phyloP scores from a whole-genome alignment of 92 coral and sea anemone species.

The Scolanthus callimorphus region DNA sequence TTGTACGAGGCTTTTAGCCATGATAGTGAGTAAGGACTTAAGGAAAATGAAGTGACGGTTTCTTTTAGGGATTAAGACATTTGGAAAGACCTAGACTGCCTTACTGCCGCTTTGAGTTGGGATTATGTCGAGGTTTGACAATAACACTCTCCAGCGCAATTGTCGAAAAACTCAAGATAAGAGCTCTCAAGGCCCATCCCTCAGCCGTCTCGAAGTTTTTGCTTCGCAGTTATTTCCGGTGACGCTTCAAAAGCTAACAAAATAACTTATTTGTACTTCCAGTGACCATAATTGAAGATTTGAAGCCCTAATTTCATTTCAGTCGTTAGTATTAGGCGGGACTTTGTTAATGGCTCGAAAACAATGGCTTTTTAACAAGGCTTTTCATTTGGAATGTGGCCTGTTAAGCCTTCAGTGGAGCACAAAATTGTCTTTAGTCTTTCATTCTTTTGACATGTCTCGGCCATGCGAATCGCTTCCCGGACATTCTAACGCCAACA shows the following conservation, averaged over 20 bases:
- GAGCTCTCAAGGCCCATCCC: too few relatives aligned
- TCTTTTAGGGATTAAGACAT: not conserved
- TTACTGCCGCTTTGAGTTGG: not conserved
- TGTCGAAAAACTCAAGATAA: not conserved
- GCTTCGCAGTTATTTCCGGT: conserved; percentile 21
- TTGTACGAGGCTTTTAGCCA: not conserved
- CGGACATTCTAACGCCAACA: too few relatives aligned
- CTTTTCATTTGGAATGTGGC: conserved; percentile 18
- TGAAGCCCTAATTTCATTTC: not conserved
- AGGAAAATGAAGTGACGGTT: conserved; percentile 3
- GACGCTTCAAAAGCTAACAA: conserved; percentile 17
- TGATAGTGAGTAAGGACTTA: not conserved
- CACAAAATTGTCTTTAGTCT: not conserved
- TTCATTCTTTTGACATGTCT: not conserved
- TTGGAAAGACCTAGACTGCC: not conserved
- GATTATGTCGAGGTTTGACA: not conserved
- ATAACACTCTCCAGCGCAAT: conserved; percentile 1
- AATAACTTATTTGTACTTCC: conserved; percentile 16
- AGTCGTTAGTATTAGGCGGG: conserved; percentile 5
- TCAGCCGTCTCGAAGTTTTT: too few relatives aligned
- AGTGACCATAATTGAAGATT: not conserved
- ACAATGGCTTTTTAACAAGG: conserved; percentile 15
- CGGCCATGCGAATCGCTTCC: not conserved
- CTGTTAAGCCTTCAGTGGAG: not conserved
- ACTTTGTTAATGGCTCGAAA: conserved; percentile 10